Conservation (phyloP, 1,140 invertebrate species). For the Camponotus vicinus region DNA sequence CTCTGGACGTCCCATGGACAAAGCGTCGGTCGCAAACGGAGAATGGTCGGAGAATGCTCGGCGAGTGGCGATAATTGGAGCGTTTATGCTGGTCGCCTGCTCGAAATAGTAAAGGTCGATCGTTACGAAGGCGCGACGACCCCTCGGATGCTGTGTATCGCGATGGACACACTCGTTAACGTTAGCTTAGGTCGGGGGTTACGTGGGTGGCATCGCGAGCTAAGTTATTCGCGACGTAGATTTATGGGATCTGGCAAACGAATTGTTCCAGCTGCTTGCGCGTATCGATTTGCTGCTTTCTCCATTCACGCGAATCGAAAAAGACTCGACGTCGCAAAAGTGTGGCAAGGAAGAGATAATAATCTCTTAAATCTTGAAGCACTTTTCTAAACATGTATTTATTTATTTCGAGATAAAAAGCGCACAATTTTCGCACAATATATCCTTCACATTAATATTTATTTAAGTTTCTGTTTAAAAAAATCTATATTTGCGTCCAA, state of each 20-base stretch:
- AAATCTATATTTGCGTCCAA: not conserved
- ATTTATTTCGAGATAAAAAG: not conserved
- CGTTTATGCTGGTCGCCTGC: conserved; percentile 45
- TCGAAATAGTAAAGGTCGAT: conserved; percentile 60
- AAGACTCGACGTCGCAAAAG: not conserved
- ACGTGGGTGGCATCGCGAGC: conserved; percentile 50
- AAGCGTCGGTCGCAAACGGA: conserved; percentile 41
- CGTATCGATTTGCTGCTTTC: conserved; percentile 9
- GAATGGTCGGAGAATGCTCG: conserved; percentile 13
- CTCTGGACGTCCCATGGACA: conserved; percentile 33
- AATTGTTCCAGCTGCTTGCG: conserved; percentile 27
- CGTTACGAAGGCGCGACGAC: conserved; percentile 9
- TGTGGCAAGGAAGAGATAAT: no score
- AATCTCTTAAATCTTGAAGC: not conserved
- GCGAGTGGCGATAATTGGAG: conserved; percentile 56
- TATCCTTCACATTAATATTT: not conserved
- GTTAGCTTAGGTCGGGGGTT: conserved; percentile 67
- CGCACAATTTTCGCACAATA: not conserved
- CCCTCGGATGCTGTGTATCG: not conserved
- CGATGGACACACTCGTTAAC: conserved; percentile 37
- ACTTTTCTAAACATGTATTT: not conserved
- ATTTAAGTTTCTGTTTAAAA: not conserved
- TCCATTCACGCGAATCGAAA: not conserved
- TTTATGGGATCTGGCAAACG: conserved; percentile 14
- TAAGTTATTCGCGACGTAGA: conserved; percentile 40